Evolutionary conservation across 2,113 vertebrate genomes (phyloP), one percentile per base, ranked within the genome.

Genomic region (Camelus bactrianus): DNA sequence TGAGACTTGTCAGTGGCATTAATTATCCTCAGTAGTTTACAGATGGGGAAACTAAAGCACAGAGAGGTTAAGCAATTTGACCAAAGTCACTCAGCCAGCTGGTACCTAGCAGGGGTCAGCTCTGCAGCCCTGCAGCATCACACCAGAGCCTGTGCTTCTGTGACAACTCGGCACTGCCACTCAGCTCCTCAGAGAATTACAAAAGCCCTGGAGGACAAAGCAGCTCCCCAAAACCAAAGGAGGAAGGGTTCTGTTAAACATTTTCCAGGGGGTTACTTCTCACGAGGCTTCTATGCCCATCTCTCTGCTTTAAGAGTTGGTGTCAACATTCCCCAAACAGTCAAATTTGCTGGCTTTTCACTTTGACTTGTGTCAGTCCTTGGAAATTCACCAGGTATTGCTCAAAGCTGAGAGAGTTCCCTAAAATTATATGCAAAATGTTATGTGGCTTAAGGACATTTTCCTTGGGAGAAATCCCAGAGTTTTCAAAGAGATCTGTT

Each of bases 361-460:
- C 13, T 24, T 81, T 14, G 19, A 42, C 30, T 77, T 48, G 6
- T 15, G 46, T 72, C 67, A 81, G 48, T 30, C 42, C 54, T 14
- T 52, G 38, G 70, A 76, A 86, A 87, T 42, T 94, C 32, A 73
- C 32, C 65, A 80, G 60, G 65, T 84, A 1, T 81, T 95, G 24
- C 62, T 38, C 50, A 86, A 70, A 5, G 58, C n/a, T 38, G 15
- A 86, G 30, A 46, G 38, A 87, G 64, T 77, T 14, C 30, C n/a
- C 58, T 72, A 80, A 67, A 93, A 58, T 91, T 35, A 58, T 62
- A 85, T 22, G 35, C 54, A 95, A 82, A 90, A 56, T 56, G 10
- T 3, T 56, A 17, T 64, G 16, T 90, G 58, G 4, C 70, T 70
- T 84, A 73, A 83, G 46, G 35, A 75, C 8, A 62, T 58, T 91